These are phyloP conservation scores for Albula goreensis DNA, from an alignment of 2,113 vertebrate species.

Conservation along the genomic window DNA sequence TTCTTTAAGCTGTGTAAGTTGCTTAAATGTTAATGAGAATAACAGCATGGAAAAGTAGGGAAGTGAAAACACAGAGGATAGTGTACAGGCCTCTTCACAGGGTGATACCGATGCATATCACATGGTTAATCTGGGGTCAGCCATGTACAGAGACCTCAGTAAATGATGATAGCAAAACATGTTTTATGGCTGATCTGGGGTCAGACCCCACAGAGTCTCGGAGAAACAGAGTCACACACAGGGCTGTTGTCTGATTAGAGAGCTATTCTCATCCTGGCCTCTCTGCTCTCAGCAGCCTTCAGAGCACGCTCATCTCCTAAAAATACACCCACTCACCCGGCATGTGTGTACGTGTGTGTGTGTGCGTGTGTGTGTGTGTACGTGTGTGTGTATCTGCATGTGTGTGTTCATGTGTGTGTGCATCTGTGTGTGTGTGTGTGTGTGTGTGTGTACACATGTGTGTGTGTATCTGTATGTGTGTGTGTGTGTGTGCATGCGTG, in stretches of 20 bases:
- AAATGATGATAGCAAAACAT: background rate
- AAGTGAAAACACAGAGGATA: background rate
- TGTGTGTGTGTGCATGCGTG: background rate
- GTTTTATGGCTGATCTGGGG: background rate
- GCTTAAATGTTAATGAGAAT: too few relatives aligned
- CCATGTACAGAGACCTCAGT: background rate
- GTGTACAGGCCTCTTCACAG: background rate
- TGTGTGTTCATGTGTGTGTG: too few relatives aligned
- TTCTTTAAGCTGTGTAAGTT: too few relatives aligned
- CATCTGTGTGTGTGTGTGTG: too few relatives aligned
- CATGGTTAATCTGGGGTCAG: background rate
- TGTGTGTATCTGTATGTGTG: too few relatives aligned
- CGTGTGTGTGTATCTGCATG: constrained; percentile 3
- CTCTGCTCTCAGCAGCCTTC: constrained; percentile 14
- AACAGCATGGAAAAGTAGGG: too few relatives aligned
- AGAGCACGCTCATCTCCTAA: constrained; percentile 35
- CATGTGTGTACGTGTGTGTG: constrained; percentile 3
- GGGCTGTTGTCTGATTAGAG: constrained; percentile 42
- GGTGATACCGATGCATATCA: background rate
- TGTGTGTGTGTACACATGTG: too few relatives aligned
- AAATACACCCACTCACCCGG: constrained; percentile 40
- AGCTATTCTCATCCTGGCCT: constrained; percentile 43
- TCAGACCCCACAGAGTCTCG: background rate
- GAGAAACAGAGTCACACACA: constrained; percentile 23
- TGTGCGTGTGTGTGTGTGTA: constrained; percentile 4